Conservation (phyloP, 2,797 vertebrate genomes). For the Sphenodon punctatus region DNA sequence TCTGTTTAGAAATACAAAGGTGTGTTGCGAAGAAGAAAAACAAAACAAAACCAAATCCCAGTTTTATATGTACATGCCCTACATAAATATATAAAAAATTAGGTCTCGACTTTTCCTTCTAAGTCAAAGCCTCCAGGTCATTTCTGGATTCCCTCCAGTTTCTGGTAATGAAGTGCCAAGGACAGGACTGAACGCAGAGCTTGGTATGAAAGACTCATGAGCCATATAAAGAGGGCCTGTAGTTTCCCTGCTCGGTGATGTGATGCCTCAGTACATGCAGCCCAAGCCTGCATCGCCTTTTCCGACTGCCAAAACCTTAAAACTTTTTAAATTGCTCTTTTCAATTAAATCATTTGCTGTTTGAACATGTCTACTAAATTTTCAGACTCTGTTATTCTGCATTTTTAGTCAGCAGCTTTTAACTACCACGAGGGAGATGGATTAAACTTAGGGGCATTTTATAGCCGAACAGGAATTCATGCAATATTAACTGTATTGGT, state of each 20-base stretch:
- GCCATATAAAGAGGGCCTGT: background rate
- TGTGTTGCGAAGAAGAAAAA: too few species aligned
- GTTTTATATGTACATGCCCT: too few species aligned
- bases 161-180: too few species aligned
- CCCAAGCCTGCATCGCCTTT: background rate
- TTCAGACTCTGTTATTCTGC: background rate
- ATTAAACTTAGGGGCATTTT: constrained; percentile 8
- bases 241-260: background rate
- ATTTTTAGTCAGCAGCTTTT: background rate
- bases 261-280: background rate
- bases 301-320: background rate
- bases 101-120: background rate
- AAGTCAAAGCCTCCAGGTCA: background rate
- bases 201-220: background rate
- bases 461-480: background rate
- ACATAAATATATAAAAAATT: background rate
- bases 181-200: background rate
- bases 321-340: background rate
- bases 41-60: background rate
- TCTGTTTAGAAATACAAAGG: background rate
- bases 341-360: background rate
- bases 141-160: background rate
- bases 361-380: background rate
- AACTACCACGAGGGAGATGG: background rate
- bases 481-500: background rate